A percentile compares a stretch with the other conserved stretches of the same genome.
Evolutionary conservation across 1,140 invertebrate genomes (phyloP).

Genomic region (Heterodera carotae): DNA sequence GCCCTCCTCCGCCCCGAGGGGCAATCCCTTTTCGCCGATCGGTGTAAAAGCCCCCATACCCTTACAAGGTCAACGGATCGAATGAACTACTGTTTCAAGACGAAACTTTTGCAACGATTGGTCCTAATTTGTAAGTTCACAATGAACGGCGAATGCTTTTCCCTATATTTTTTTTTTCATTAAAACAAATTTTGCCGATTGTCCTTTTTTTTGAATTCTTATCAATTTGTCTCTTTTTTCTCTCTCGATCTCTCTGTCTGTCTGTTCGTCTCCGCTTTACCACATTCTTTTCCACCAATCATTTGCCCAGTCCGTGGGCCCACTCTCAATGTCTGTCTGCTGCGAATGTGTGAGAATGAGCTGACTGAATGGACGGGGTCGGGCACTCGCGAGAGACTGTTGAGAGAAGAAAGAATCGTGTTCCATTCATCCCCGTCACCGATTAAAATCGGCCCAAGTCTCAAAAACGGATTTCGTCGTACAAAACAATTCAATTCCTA

Average conservation of each 20-base stretch:
- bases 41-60: too few species aligned
- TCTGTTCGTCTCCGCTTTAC: neutral
- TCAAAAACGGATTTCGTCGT: too few species aligned
- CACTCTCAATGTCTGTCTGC: neutral
- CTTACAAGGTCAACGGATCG: too few species aligned
- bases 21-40: too few species aligned
- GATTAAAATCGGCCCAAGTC: too few species aligned
- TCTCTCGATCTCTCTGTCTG: neutral
- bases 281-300: neutral
- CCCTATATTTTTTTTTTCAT: neutral
- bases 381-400: neutral
- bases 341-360: neutral
- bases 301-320: neutral
- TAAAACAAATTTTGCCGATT: neutral
- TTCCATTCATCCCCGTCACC: too few species aligned
- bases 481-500: too few species aligned
- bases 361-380: neutral
- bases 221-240: neutral
- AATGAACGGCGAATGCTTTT: too few species aligned
- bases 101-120: too few species aligned
- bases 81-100: neutral
- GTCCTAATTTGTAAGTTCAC: too few species aligned
- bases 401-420: neutral
- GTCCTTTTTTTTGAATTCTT: neutral
- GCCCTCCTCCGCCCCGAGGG: too few species aligned